Evolutionary conservation across 2,113 vertebrate species (phyloP).

Genomic region (Mionectes macconnelli): DNA sequence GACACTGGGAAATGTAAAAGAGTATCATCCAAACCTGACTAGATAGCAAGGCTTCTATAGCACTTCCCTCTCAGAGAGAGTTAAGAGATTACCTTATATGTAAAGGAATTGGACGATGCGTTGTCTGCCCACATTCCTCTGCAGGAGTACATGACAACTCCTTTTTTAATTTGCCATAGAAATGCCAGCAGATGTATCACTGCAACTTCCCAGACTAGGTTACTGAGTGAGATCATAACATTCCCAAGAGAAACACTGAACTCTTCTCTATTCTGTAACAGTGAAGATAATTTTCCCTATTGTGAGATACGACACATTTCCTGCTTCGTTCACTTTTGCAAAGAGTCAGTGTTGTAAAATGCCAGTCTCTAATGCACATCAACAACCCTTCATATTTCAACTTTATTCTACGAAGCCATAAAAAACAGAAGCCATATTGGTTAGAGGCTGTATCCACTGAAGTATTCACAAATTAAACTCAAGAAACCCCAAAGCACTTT

Average conservation of each 20-base stretch:
- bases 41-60: slow-evolving; percentile 31
- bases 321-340: background rate
- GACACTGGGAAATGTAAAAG: slow-evolving; percentile 25
- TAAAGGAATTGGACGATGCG: slow-evolving; percentile 40
- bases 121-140: slow-evolving; percentile 48
- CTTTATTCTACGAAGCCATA: background rate
- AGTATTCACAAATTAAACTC: background rate
- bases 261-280: background rate
- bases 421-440: background rate
- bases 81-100: slow-evolving; percentile 56
- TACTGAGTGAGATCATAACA: slow-evolving; percentile 49
- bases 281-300: background rate
- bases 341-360: background rate
- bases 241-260: background rate
- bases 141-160: slow-evolving; percentile 48
- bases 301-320: background rate
- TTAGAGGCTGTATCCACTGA: background rate
- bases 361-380: background rate
- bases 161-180: slow-evolving; percentile 47
- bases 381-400: background rate
- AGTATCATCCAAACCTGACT: slow-evolving; percentile 38
- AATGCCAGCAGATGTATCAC: slow-evolving; percentile 14
- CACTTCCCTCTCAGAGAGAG: slow-evolving; percentile 28
- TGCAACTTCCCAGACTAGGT: slow-evolving; percentile 14
- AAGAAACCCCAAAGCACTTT: background rate